Evolutionary conservation across 2,888 invertebrate species (phyloP).

Genomic region (Plebejus melissa): DNA sequence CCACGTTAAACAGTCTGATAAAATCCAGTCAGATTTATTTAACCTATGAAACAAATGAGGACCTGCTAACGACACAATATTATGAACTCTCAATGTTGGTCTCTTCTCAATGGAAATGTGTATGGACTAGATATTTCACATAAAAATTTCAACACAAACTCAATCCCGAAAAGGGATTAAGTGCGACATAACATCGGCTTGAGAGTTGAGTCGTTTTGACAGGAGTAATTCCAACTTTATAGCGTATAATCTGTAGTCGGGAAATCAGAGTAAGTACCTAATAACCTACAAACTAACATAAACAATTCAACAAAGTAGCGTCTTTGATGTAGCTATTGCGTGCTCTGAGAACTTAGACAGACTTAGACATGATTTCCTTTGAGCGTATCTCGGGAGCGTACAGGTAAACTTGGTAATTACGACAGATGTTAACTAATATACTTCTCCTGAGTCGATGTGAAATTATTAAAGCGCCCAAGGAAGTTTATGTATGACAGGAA

Average conservation of each 20-base stretch:
- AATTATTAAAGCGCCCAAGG: background rate
- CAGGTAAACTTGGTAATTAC: slow-evolving; percentile 50
- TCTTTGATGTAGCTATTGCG: slow-evolving; percentile 51
- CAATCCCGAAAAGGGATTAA: background rate
- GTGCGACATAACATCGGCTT: background rate
- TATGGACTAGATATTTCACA: background rate
- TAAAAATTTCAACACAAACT: background rate
- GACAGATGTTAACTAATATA: slow-evolving; percentile 9
- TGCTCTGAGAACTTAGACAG: slow-evolving; percentile 56
- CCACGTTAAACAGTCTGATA: background rate
- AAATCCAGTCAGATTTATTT: background rate
- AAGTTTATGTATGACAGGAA: slow-evolving; percentile 3
- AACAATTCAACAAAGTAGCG: slow-evolving; percentile 16
- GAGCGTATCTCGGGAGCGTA: slow-evolving; percentile 49
- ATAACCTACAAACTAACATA: slow-evolving; percentile 19
- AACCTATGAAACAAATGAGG: background rate
- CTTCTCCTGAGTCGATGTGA: slow-evolving; percentile 7
- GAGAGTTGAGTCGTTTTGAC: background rate
- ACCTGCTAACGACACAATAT: background rate
- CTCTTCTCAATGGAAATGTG: no score
- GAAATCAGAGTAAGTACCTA: slow-evolving; percentile 4
- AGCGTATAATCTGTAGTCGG: slow-evolving; percentile 2
- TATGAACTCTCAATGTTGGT: no score
- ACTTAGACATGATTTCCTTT: slow-evolving; percentile 57
- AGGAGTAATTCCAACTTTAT: background rate